phyloP scores from a whole-genome alignment of 1,140 invertebrate genomes.

The Drosophila asahinai region DNA sequence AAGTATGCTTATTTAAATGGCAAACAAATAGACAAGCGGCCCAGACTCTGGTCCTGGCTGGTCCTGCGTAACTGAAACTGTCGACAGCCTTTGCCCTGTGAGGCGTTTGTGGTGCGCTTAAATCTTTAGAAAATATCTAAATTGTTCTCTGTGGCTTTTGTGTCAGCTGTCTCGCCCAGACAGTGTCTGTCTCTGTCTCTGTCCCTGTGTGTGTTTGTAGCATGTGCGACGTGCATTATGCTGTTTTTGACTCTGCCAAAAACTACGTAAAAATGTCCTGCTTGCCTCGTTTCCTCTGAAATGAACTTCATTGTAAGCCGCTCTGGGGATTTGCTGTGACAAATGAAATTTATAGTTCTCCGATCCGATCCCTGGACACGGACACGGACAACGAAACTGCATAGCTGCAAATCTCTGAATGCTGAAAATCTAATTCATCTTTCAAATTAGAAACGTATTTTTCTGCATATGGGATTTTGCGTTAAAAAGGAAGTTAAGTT shows the following conservation, averaged over 20 bases:
- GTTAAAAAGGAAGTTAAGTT: conserved; percentile 13
- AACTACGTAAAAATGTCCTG: conserved; percentile 75
- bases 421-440: conserved; percentile 76
- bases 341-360: conserved; percentile 82
- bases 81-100: conserved; percentile 69
- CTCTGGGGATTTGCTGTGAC: conserved; percentile 75
- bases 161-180: conserved; percentile 75
- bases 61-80: conserved; percentile 56
- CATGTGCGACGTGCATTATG: conserved; percentile 73
- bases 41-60: conserved; percentile 12
- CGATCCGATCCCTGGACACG: conserved; percentile 35
- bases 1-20: conserved; percentile 81
- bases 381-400: conserved; percentile 44
- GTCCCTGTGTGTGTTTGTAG: conserved; percentile 4
- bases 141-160: conserved; percentile 80
- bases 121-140: conserved; percentile 82
- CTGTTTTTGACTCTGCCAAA: conserved; percentile 82
- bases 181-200: conserved; percentile 28
- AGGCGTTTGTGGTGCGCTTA: conserved; percentile 69
- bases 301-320: conserved; percentile 77
- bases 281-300: conserved; percentile 48
- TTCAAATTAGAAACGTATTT: conserved; percentile 77
- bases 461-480: conserved; percentile 39
- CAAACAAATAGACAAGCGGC: conserved; percentile 66
- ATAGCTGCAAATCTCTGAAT: conserved; percentile 71